Conservation (phyloP, 2,888 invertebrate genomes). For the Aphidius colemani region DNA sequence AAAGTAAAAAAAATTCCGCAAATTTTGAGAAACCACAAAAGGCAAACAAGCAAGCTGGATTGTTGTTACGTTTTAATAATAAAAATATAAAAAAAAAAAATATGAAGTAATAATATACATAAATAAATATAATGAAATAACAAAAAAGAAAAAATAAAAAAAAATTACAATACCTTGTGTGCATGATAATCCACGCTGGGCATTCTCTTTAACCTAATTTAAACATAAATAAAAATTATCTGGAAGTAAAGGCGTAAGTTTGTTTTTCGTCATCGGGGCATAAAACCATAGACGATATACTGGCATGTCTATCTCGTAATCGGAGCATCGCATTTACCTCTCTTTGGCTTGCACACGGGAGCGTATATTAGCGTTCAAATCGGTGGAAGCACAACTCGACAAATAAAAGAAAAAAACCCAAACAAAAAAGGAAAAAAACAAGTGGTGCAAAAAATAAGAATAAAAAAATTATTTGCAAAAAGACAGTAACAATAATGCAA, state of each 20-base stretch:
- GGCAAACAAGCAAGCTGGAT: too few relatives aligned
- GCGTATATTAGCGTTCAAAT: conserved; percentile 24
- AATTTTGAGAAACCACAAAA: too few relatives aligned
- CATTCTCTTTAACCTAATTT: conserved; percentile 13
- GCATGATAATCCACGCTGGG: not conserved
- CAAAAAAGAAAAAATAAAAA: not conserved
- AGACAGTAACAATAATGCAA: not conserved
- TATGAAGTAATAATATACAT: too few relatives aligned
- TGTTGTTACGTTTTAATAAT: too few relatives aligned
- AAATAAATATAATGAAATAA: not conserved
- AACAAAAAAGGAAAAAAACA: conserved; percentile 17
- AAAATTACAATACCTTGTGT: conserved; percentile 1
- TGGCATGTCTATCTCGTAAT: conserved; percentile 24
- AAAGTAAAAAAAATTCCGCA: too few relatives aligned
- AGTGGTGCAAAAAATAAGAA: conserved; percentile 1
- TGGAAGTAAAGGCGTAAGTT: conserved; percentile 1
- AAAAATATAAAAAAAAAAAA: too few relatives aligned
- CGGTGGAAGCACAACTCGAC: conserved; percentile 6
- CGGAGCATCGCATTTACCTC: conserved; percentile 26
- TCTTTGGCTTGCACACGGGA: conserved; percentile 26
- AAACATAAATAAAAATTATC: conserved; percentile 13
- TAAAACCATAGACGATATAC: conserved; percentile 23
- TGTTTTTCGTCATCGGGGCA: conserved; percentile 18
- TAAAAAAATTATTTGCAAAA: not conserved
- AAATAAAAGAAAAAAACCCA: conserved; percentile 14